Conservation (phyloP, 2,113 vertebrate genomes). For the Sinocyclocheilus rhinocerous region DNA sequence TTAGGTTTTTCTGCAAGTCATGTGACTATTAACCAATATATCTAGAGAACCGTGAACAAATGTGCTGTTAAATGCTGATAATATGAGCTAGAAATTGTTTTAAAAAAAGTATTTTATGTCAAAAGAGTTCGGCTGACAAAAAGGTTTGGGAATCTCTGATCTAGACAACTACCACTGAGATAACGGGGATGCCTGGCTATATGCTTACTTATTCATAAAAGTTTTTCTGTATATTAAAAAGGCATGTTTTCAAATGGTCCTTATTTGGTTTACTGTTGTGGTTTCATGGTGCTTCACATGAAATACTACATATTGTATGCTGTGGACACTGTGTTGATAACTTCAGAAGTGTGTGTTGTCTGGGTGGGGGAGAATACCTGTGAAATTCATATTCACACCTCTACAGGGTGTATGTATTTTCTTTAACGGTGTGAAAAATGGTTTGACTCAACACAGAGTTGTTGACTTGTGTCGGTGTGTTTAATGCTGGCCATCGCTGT, state of each 20-base stretch:
- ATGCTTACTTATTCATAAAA: neutral
- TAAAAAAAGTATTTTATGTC: neutral
- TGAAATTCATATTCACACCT: neutral
- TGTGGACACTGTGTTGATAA: neutral
- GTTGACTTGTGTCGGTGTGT: neutral
- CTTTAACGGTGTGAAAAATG: neutral
- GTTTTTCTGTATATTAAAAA: neutral
- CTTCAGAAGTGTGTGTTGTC: neutral
- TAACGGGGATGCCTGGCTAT: neutral
- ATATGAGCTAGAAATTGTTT: neutral
- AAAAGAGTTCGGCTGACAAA: neutral
- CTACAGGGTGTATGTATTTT: constrained; percentile 5
- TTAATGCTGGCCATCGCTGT: constrained; percentile 49
- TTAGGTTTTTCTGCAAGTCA: neutral
- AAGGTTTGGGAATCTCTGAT: neutral
- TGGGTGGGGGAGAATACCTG: neutral
- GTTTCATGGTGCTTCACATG: neutral
- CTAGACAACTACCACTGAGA: neutral
- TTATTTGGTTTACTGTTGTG: neutral
- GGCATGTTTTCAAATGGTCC: neutral
- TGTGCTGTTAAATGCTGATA: neutral
- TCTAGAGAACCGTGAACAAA: neutral
- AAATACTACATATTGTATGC: neutral
- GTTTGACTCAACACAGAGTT: neutral
- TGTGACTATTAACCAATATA: neutral